Percentiles rank a stretch among this genome's conserved stretches.
These are phyloP conservation scores for Armadillidium nasatum DNA, from an alignment of 1,140 invertebrate species.

Conservation along the genomic window DNA sequence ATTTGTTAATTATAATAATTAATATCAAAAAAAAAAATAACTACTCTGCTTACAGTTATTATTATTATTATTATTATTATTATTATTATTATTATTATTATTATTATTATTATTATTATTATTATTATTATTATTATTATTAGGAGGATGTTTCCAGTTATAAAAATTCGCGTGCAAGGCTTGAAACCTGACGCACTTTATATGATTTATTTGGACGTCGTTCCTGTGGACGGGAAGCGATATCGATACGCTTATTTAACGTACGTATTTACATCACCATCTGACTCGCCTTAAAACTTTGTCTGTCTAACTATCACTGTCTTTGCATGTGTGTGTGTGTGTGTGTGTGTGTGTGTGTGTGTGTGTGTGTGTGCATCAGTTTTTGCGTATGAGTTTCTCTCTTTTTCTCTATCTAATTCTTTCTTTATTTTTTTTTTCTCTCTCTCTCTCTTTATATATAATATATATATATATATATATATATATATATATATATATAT, in stretches of 20 bases:
- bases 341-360: not conserved
- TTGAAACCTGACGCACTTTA: not conserved
- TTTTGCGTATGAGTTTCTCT: not conserved
- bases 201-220: not conserved
- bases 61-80: too few relatives aligned
- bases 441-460: not conserved
- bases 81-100: too few relatives aligned
- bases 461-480: not conserved
- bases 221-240: not conserved
- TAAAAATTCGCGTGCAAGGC: not conserved
- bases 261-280: not conserved
- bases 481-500: not conserved
- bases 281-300: not conserved
- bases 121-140: too few relatives aligned
- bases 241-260: not conserved
- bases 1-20: too few relatives aligned
- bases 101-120: too few relatives aligned
- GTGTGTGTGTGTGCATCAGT: not conserved
- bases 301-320: not conserved
- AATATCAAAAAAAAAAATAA: too few relatives aligned
- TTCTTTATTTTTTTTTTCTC: not conserved
- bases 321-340: not conserved
- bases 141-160: constrained; percentile 1
- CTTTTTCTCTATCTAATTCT: too few relatives aligned
- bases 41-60: too few relatives aligned